A percentile compares a stretch with the other conserved stretches of the same genome.
phyloP scores from a whole-genome alignment of 92 coral and sea anemone genomes.

The Zoanthus gigantus region DNA sequence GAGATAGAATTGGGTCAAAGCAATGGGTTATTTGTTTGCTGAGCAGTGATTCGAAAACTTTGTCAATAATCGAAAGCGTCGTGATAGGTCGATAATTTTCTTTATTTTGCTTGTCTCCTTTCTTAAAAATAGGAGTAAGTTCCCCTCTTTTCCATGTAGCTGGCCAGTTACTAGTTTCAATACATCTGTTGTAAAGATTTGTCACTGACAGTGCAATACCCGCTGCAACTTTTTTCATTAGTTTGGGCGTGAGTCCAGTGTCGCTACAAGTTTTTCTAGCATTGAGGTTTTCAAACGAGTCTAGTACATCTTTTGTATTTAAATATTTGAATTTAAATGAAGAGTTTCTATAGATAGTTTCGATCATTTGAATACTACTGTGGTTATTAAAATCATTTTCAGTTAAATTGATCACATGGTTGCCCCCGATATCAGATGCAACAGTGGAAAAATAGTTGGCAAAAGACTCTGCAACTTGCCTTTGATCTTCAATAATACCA shows the following conservation, averaged over 20 bases:
- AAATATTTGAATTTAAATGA: background rate
- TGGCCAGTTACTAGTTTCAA: too few species aligned
- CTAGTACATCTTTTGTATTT: background rate
- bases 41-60: too few species aligned
- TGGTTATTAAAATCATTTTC: conserved; percentile 45
- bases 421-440: conserved; percentile 58
- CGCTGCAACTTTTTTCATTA: background rate
- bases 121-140: too few species aligned
- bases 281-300: background rate
- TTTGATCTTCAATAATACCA: background rate
- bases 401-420: conserved; percentile 9
- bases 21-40: conserved; percentile 4
- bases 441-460: conserved; percentile 50
- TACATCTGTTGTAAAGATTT: background rate
- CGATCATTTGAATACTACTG: background rate
- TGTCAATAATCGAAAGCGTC: background rate
- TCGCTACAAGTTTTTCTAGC: background rate
- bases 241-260: background rate
- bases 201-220: conserved; percentile 14
- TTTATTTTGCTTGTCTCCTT: background rate
- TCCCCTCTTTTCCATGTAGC: too few species aligned
- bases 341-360: too few species aligned
- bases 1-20: background rate
- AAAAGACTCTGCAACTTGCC: background rate
- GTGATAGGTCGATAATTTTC: conserved; percentile 37